Evolutionary conservation across 1,140 invertebrate species (phyloP), one percentile per base, ranked within the genome.

Genomic region (Magallana gigas): DNA sequence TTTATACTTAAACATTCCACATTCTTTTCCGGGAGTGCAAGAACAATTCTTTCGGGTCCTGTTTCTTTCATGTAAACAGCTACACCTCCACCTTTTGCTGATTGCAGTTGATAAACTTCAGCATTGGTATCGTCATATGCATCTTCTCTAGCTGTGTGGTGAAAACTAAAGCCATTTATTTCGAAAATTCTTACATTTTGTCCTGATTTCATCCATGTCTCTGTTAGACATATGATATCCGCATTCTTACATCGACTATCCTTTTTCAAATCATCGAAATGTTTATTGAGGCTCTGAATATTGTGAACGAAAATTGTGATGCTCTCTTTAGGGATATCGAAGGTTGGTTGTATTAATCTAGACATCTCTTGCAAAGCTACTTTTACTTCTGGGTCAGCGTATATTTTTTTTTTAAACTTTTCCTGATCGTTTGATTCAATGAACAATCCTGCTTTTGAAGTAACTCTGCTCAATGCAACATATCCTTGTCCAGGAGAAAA

Each of bases 391-490:
- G n/a, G n/a, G n/a, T n/a, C n/a, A n/a, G n/a, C n/a, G n/a, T n/a
- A n/a, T n/a, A n/a, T n/a, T n/a, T n/a, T 36, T n/a, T 87, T 84
- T 4, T 85, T 16, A 64, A 60, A 29, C 8, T 23, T 29, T n/a
- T 29, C 83, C 8, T 62, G 2, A 59, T 80, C 64, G 80, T 59
- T 71, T 29, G 59, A 16, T 71, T 62, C 62, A n/a, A 87, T 58
- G 23, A 58, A 56, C 7, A 87, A 36, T 58, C 86, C 82, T 8
- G 48, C 5, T 60, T 83, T n/a, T 12, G 86, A 80, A 9, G 82
- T 87, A 16, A 82, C 86, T 29, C 86, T 68, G 60, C 86, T 87
- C 58, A 84, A 48, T 8, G 82, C 86, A 6, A 87, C 86, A 83
- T 87, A 87, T n/a, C 81, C 86, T 57, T 83, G 81, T 36, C 81